Evolutionary conservation across 2,797 vertebrate species (phyloP).

Genomic region (Malacoraja senta): DNA sequence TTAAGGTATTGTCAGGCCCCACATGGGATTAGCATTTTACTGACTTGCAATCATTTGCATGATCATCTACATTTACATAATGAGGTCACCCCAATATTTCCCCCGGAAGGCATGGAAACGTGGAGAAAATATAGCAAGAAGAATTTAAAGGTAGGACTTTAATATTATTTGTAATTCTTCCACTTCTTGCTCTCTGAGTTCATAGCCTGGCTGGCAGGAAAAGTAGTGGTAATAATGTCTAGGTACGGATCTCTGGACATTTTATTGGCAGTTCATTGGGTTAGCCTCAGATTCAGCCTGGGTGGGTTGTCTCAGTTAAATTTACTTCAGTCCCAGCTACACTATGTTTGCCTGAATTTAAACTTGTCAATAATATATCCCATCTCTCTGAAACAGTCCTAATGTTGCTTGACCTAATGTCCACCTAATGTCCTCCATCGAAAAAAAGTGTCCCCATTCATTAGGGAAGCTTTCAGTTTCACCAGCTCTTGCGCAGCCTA

Average conservation of each 20-base stretch:
- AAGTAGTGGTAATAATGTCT: neutral
- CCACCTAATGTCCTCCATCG: neutral
- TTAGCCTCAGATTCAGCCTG: neutral
- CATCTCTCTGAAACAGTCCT: too few relatives aligned
- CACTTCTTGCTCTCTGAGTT: neutral
- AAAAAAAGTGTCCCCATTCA: neutral
- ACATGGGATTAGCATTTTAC: neutral
- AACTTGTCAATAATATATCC: neutral
- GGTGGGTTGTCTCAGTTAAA: neutral
- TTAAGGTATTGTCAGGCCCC: neutral
- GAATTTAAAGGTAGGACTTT: neutral
- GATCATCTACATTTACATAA: neutral
- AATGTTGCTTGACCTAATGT: neutral
- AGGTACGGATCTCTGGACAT: neutral
- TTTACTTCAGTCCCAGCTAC: neutral
- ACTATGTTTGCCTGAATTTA: neutral
- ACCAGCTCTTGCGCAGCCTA: neutral
- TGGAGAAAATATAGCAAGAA: neutral
- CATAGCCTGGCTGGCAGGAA: neutral
- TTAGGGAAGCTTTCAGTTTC: neutral
- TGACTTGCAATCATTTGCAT: neutral
- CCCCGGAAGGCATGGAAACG: neutral
- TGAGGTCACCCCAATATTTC: neutral
- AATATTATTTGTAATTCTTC: neutral
- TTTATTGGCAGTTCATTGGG: too few relatives aligned